Percentiles rank a stretch among this genome's conserved stretches.
Conservation (phyloP, 2,113 vertebrate species). For the Callopanchax toddi region DNA sequence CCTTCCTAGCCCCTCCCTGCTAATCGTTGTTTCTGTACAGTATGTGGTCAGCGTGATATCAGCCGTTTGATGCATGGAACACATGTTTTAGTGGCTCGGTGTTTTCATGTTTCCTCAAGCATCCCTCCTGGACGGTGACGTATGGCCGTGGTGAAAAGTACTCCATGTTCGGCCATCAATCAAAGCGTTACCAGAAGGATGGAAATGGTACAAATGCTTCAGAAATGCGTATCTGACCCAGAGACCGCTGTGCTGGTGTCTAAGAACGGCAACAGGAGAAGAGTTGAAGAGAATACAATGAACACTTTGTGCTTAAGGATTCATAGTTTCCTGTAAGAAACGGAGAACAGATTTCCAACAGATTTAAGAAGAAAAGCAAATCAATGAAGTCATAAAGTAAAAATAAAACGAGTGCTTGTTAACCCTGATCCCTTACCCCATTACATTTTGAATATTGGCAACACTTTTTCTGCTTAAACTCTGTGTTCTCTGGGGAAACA, state of each 20-base stretch:
- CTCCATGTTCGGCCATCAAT: slow-evolving; percentile 49
- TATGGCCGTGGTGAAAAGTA: slow-evolving; percentile 43
- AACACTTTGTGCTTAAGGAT: not conserved
- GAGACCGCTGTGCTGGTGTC: slow-evolving; percentile 3
- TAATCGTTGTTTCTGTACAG: slow-evolving; percentile 9
- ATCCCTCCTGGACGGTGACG: slow-evolving; percentile 10
- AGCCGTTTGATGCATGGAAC: slow-evolving; percentile 42
- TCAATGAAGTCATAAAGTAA: not conserved
- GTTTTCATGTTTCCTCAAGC: slow-evolving; percentile 58
- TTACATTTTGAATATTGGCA: slow-evolving; percentile 32
- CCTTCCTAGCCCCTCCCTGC: not conserved
- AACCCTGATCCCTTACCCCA: not conserved
- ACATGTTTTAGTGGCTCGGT: slow-evolving; percentile 28
- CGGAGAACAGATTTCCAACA: no score
- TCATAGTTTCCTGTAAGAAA: not conserved
- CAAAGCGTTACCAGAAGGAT: slow-evolving; percentile 8
- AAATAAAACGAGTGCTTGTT: not conserved
- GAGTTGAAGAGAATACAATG: not conserved
- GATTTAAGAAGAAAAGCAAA: no score
- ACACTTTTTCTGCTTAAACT: slow-evolving; percentile 17
- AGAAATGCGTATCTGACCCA: not conserved
- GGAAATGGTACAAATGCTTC: slow-evolving; percentile 17
- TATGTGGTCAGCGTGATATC: slow-evolving; percentile 33
- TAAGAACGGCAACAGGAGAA: slow-evolving; percentile 4
- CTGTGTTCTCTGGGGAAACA: slow-evolving; percentile 57